A percentile compares a stretch with the other conserved stretches of the same genome.
Evolutionary conservation across 2,888 invertebrate genomes (phyloP).

Genomic region (Minunthozetes semirufus): DNA sequence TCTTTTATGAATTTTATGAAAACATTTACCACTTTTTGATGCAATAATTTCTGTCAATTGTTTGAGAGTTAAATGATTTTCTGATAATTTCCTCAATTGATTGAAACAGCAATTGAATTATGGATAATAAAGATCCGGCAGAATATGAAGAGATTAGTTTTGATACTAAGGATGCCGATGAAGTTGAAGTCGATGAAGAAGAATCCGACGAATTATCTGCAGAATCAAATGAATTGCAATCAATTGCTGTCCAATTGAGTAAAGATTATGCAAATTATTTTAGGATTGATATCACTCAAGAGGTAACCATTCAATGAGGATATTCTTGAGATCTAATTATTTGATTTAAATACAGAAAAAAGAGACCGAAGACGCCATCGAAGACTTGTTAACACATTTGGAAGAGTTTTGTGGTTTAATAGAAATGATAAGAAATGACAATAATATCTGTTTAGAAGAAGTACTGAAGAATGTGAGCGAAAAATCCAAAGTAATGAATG

Average conservation of each 20-base stretch:
- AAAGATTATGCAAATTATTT: slow-evolving; percentile 36
- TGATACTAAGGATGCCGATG: not conserved
- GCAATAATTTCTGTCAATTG: not conserved
- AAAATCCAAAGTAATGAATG: slow-evolving; percentile 22
- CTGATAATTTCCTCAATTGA: not conserved
- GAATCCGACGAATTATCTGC: not conserved
- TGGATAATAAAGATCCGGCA: not conserved
- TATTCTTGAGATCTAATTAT: not conserved
- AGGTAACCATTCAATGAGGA: not conserved
- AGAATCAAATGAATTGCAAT: not conserved
- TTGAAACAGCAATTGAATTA: not conserved
- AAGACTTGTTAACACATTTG: slow-evolving; percentile 38
- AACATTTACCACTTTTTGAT: not conserved
- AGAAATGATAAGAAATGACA: slow-evolving; percentile 37
- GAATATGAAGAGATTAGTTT: slow-evolving; percentile 15
- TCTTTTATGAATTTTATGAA: not conserved
- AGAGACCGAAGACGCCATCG: slow-evolving; percentile 35
- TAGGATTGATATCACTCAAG: slow-evolving; percentile 26
- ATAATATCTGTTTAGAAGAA: slow-evolving; percentile 33
- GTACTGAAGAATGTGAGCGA: not conserved
- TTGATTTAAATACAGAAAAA: slow-evolving; percentile 25
- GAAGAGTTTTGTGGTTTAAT: slow-evolving; percentile 38
- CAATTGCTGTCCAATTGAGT: slow-evolving; percentile 16
- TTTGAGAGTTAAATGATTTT: not conserved
- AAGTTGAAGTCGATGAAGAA: not conserved